Evolutionary conservation across 2,113 vertebrate genomes (phyloP), one percentile per base, ranked within the genome.

Genomic region (Leptobrachium ailaonicum): DNA sequence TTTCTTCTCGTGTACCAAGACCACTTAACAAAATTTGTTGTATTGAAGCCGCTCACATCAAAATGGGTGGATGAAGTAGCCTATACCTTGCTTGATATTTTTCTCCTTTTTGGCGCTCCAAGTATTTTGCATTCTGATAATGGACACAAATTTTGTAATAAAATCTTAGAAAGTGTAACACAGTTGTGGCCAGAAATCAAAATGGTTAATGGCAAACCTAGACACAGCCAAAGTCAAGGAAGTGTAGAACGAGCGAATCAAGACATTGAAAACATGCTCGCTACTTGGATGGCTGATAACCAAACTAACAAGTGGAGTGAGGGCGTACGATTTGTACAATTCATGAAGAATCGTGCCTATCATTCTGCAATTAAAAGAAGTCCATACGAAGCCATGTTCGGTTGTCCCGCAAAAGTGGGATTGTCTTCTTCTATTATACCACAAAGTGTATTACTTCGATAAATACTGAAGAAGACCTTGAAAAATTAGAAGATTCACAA

Each of bases 51-150:
- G 40, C 66, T 83, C 71, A 79, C 81, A 84, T 80, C 82, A 58
- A 63, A 74, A 53, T 50, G 54, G n/a, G 66, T 79, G 10, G 62
- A 72, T 2, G 86, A 85, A 83, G 73, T 66, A 66, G 63, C 10
- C 13, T 32, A 83, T 45, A 73, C 62, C 66, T 70, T 85, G 14
- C 77, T 84, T 62, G 80, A 83, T 80, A 82, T 84, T 73, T 86
- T 84, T 71, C 69, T 79, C 44, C 66, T 75, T 73, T 44, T 45
- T 44, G 78, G 75, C 11, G 69, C 60, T 12, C 82, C 84, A 40
- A 79, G 70, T 53, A 42, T 84, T 40, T 68, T 80, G 45, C 73
- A 82, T 8, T 54, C 50, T 8, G 0, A 76, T 71, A 69, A 62
- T 77, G n/a, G 77, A 9, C 14, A 75, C 82, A 32, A 79, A 86